Conservation (phyloP, 2,797 vertebrate species). For the Champsocephalus gunnari region DNA sequence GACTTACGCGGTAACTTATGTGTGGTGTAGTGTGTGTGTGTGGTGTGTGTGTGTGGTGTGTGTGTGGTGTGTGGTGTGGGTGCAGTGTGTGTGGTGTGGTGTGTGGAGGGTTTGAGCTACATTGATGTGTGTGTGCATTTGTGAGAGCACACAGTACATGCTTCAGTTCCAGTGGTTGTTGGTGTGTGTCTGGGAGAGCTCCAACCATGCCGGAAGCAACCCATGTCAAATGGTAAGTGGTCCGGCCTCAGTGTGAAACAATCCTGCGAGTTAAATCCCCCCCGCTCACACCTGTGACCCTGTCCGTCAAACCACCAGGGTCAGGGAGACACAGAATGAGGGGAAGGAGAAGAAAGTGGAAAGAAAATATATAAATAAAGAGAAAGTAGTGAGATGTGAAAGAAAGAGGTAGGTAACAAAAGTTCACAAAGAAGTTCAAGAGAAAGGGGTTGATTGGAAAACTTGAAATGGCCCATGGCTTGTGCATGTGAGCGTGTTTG, state of each 20-base stretch:
- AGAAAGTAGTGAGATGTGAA: neutral
- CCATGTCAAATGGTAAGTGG: constrained; percentile 65
- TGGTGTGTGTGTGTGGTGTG: neutral
- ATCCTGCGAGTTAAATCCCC: constrained; percentile 40
- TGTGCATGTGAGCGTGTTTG: constrained; percentile 32
- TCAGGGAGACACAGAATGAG: constrained; percentile 13
- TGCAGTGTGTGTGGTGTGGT: neutral
- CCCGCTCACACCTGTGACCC: constrained; percentile 43
- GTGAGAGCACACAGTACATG: neutral
- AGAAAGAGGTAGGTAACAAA: too few relatives aligned
- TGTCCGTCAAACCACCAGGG: constrained; percentile 59
- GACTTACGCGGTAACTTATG: neutral
- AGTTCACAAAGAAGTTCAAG: neutral
- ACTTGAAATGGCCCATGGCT: neutral
- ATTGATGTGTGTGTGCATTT: neutral
- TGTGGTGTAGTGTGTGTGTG: neutral
- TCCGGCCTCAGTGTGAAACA: constrained; percentile 52
- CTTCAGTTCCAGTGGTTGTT: neutral
- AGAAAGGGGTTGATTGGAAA: neutral
- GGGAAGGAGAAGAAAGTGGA: neutral
- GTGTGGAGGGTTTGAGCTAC: neutral
- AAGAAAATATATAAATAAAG: neutral
- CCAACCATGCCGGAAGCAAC: constrained; percentile 27
- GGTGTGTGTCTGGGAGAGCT: constrained; percentile 27
- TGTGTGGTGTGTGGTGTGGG: neutral